Percentiles rank a stretch among this genome's conserved stretches.
Conservation (phyloP, 2,113 vertebrate species). For the Peromyscus maniculatus region DNA sequence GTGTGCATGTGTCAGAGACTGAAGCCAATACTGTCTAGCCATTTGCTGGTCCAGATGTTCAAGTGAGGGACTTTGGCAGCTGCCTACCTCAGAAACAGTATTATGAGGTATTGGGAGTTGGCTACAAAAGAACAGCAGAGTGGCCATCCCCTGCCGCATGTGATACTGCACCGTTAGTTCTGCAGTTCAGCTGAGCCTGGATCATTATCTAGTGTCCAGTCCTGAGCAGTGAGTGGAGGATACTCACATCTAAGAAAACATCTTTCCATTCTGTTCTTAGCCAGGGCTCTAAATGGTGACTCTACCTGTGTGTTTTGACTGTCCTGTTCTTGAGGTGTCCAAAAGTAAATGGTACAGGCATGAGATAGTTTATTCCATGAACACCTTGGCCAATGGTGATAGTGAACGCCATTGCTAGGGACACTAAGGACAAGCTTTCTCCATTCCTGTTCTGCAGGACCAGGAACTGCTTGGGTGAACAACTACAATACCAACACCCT, state of each 20-base stretch:
- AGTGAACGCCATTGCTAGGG: neutral
- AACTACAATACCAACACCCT: accelerated
- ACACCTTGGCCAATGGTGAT: too few relatives aligned
- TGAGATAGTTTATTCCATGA: neutral
- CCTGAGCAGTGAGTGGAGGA: neutral
- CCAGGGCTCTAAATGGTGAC: slow-evolving; percentile 12
- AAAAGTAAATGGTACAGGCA: neutral
- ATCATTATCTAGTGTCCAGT: neutral
- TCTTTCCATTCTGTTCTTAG: slow-evolving; percentile 3
- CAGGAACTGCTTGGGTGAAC: accelerated
- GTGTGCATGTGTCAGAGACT: neutral
- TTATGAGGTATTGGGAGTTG: neutral
- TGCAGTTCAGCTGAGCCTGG: neutral
- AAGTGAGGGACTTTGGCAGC: neutral
- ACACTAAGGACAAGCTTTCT: too few relatives aligned
- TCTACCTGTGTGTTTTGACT: neutral
- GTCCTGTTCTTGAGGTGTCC: slow-evolving; percentile 40
- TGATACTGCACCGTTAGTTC: neutral
- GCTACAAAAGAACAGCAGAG: neutral
- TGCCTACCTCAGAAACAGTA: neutral
- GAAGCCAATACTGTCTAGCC: neutral
- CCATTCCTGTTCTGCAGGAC: accelerated
- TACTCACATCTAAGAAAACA: slow-evolving; percentile 33
- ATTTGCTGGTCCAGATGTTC: neutral
- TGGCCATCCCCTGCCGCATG: neutral